A percentile compares a stretch with the other conserved stretches of the same genome.
Conservation (phyloP, 2,888 invertebrate species). For the Notocelia uddmanniana region DNA sequence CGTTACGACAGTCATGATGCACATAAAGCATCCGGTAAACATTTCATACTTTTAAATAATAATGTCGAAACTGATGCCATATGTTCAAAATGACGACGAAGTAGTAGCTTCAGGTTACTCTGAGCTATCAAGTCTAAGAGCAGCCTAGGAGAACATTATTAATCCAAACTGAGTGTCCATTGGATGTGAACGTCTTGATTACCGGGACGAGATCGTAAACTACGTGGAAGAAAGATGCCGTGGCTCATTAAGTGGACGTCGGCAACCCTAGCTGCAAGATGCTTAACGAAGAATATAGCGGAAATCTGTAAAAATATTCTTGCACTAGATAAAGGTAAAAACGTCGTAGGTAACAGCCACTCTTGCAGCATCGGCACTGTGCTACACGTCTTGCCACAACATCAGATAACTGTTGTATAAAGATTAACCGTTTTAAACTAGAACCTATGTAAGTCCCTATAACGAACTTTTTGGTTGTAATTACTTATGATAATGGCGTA, state of each 20-base stretch:
- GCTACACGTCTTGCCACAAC: constrained; percentile 51
- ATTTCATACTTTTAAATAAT: background rate
- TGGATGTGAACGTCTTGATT: constrained; percentile 32
- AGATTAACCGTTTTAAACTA: constrained; percentile 56
- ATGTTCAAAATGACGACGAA: constrained; percentile 11
- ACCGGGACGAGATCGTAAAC: constrained; percentile 43
- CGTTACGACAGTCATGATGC: background rate
- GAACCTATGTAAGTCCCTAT: constrained; percentile 81
- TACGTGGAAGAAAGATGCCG: constrained; percentile 31
- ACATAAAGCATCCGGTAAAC: constrained; percentile 3
- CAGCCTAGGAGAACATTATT: background rate
- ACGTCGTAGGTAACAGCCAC: background rate
- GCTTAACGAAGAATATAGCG: background rate
- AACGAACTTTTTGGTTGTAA: constrained; percentile 85
- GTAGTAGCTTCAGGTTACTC: background rate
- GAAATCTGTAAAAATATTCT: background rate
- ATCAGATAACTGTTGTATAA: constrained; percentile 50
- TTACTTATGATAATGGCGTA: constrained; percentile 79
- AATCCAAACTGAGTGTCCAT: constrained; percentile 4
- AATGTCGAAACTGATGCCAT: background rate
- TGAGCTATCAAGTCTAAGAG: constrained; percentile 3
- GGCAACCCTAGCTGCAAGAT: background rate
- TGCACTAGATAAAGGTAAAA: background rate
- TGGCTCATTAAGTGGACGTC: constrained; percentile 35
- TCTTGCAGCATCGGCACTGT: constrained; percentile 2